Evolutionary conservation across 2,113 vertebrate species (phyloP).

Genomic region (Dipodomys stephensi): DNA sequence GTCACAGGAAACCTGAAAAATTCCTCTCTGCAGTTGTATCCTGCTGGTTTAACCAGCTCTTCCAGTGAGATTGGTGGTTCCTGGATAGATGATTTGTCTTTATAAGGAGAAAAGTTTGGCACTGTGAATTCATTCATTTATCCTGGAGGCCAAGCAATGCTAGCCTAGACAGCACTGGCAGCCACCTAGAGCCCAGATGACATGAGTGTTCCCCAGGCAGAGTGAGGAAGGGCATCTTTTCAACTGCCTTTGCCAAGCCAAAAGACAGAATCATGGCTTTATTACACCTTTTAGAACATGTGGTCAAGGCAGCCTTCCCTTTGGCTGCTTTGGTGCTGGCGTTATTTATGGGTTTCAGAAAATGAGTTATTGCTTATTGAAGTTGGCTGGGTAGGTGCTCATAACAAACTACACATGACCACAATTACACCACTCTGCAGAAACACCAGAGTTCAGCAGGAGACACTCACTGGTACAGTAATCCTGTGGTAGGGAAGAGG

Average conservation of each 20-base stretch:
- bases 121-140: conserved; percentile 67
- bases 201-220: conserved; percentile 8
- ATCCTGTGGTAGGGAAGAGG: neutral
- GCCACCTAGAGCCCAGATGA: conserved; percentile 54
- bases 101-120: conserved; percentile 77
- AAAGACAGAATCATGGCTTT: neutral
- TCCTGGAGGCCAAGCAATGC: conserved; percentile 19
- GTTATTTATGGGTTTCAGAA: conserved; percentile 76
- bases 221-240: neutral
- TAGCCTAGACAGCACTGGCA: conserved; percentile 47
- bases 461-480: neutral
- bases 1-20: conserved; percentile 65
- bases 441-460: conserved; percentile 35
- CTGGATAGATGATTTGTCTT: conserved; percentile 72
- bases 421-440: conserved; percentile 73
- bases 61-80: conserved; percentile 62
- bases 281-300: conserved; percentile 52
- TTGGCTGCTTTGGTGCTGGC: conserved; percentile 59
- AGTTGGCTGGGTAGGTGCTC: conserved; percentile 73
- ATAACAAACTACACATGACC: conserved; percentile 75
- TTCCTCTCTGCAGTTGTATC: conserved; percentile 52
- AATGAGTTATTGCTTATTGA: conserved; percentile 75
- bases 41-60: conserved; percentile 57
- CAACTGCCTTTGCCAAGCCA: conserved; percentile 60
- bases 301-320: conserved; percentile 76